A percentile compares a stretch with the other conserved stretches of the same genome.
Evolutionary conservation across 2,888 invertebrate genomes (phyloP).

Genomic region (Emesis furor): DNA sequence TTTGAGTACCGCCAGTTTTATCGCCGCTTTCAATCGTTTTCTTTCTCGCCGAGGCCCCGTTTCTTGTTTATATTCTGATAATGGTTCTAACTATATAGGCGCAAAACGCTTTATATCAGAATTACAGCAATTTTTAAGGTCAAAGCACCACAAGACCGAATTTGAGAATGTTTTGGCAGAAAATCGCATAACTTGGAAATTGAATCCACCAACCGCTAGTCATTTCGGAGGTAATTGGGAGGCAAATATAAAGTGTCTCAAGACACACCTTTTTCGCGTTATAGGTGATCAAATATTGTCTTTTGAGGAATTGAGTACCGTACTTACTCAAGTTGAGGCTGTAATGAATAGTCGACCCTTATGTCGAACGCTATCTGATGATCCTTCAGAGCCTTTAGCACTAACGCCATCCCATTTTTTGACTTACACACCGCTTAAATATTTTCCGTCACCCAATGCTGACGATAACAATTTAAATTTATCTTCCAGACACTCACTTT

Average conservation of each 20-base stretch:
- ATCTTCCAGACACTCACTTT: conserved; percentile 41
- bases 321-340: not conserved
- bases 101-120: no score
- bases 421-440: conserved; percentile 43
- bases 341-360: not conserved
- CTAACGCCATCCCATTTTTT: conserved; percentile 56
- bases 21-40: no score
- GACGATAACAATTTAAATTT: conserved; percentile 8
- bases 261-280: not conserved
- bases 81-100: no score
- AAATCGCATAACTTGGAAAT: not conserved
- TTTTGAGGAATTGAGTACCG: not conserved
- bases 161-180: no score
- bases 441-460: conserved; percentile 34
- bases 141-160: no score
- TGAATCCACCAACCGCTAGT: not conserved
- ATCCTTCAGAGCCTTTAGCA: conserved; percentile 44
- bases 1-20: no score
- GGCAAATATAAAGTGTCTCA: not conserved
- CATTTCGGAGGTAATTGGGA: not conserved
- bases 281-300: not conserved
- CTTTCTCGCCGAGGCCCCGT: no score
- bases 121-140: no score
- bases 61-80: no score
- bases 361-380: not conserved